Evolutionary conservation across 35 echinoderm and acorn worm species (phyloP).

Genomic region (Antedon bifida): DNA sequence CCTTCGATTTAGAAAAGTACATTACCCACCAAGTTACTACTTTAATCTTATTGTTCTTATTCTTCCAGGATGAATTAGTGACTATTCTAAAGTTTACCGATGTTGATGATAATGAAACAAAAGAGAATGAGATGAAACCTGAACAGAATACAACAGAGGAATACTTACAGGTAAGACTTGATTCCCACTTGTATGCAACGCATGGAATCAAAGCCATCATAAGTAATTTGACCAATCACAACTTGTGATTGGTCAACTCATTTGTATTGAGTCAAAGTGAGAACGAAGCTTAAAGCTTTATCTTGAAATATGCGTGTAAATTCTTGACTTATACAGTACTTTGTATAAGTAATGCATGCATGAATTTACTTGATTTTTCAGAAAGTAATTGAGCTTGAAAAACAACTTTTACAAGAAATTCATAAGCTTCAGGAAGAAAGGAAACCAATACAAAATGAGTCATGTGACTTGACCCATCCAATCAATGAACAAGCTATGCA

Average conservation of each 20-base stretch:
- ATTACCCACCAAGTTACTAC: too few relatives aligned
- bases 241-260: too few relatives aligned
- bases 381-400: neutral
- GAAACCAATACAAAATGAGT: neutral
- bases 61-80: neutral
- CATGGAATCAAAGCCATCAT: too few relatives aligned
- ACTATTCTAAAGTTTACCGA: neutral
- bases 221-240: too few relatives aligned
- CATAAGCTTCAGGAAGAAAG: neutral
- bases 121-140: neutral
- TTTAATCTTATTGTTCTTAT: too few relatives aligned
- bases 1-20: too few relatives aligned
- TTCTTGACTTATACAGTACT: too few relatives aligned
- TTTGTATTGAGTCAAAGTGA: too few relatives aligned
- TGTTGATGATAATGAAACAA: neutral
- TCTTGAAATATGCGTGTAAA: too few relatives aligned
- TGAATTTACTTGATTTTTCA: neutral
- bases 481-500: neutral
- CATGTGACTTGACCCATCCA: neutral
- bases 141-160: neutral
- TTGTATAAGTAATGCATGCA: too few relatives aligned
- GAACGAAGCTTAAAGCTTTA: too few relatives aligned
- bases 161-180: neutral
- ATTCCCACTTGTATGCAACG: too few relatives aligned
- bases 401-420: neutral